Conservation (phyloP, 1,140 invertebrate genomes). For the Calliopsis andreniformis region DNA sequence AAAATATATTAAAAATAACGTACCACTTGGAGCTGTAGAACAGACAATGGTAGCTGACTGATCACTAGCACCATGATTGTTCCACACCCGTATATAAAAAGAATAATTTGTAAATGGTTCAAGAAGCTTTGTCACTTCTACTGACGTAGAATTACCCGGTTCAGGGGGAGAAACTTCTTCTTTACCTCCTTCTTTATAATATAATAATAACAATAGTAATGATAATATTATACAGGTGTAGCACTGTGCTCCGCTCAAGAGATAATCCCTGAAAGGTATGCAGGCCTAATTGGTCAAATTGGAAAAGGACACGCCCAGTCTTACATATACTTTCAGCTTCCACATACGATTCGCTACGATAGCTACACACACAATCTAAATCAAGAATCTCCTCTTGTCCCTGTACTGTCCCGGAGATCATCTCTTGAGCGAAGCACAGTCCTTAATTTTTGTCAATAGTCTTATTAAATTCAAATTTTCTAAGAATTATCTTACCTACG, state of each 20-base stretch:
- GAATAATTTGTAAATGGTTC: constrained; percentile 86
- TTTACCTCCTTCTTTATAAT: constrained; percentile 80
- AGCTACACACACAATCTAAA: too few species aligned
- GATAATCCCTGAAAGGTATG: too few species aligned
- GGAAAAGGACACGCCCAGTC: too few species aligned
- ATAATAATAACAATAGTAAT: too few species aligned
- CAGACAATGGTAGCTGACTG: constrained; percentile 84
- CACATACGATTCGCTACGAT: too few species aligned
- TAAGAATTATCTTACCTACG: constrained; percentile 77
- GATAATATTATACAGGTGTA: neutral
- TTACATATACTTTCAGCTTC: too few species aligned
- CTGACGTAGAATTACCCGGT: constrained; percentile 81
- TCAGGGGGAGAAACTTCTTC: constrained; percentile 81
- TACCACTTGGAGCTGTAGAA: constrained; percentile 84
- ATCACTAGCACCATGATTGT: constrained; percentile 84
- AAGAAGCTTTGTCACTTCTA: constrained; percentile 82
- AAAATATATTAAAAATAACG: constrained; percentile 40
- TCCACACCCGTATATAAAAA: constrained; percentile 85
- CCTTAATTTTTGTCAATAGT: constrained; percentile 7
- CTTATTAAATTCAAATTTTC: neutral
- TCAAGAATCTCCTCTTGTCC: too few species aligned
- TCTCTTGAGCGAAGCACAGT: too few species aligned
- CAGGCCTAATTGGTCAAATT: too few species aligned
- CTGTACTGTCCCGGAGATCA: too few species aligned
- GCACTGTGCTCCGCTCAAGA: neutral